phyloP scores from a whole-genome alignment of 2,113 vertebrate species.

The Irena cyanogastra region DNA sequence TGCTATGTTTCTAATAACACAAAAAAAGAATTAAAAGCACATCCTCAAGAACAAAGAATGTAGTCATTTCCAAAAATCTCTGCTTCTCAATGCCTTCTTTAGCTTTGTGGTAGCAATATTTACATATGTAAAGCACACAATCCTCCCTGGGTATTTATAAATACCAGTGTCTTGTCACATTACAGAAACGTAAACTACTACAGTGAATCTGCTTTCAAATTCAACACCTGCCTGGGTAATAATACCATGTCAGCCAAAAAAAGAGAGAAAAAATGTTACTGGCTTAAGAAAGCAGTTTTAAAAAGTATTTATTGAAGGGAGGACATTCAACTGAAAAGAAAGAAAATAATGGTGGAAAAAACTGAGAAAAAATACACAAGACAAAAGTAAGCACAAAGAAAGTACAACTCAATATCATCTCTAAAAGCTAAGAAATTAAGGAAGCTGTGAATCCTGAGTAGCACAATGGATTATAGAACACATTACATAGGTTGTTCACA shows the following conservation, averaged over 20 bases:
- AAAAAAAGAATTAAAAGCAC: not conserved
- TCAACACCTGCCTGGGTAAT: not conserved
- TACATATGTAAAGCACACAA: not conserved
- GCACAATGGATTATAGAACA: not conserved
- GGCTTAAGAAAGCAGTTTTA: not conserved
- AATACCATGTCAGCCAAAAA: not conserved
- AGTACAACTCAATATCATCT: not conserved
- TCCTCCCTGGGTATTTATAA: not conserved
- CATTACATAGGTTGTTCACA: not conserved
- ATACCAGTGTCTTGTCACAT: not conserved
- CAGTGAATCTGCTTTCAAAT: not conserved
- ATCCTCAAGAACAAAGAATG: not conserved
- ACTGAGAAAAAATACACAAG: not conserved
- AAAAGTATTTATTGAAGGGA: not conserved
- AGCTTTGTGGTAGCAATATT: not conserved
- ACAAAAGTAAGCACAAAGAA: not conserved
- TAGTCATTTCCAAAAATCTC: not conserved
- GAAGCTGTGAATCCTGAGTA: not conserved
- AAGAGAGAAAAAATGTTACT: accelerated
- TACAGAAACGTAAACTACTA: not conserved
- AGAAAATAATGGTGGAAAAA: not conserved
- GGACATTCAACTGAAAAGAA: not conserved
- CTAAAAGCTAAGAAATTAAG: not conserved
- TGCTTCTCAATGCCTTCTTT: not conserved
- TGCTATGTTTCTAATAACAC: not conserved